Evolutionary conservation across 1,140 invertebrate species (phyloP).

Genomic region (Dendroctonus ponderosae): DNA sequence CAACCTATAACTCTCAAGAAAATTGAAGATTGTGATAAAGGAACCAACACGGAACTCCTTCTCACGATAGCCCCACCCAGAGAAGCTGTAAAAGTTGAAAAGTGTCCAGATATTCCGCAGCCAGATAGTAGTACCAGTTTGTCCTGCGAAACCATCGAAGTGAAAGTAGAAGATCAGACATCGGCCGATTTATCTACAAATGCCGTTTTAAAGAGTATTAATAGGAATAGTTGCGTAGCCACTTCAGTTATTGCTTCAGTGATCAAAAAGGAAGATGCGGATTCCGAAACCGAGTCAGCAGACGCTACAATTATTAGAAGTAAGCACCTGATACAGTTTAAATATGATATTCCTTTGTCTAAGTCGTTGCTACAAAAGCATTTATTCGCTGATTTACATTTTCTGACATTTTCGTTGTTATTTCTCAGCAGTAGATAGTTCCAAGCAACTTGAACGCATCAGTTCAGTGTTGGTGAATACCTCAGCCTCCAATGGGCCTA

Average conservation of each 20-base stretch:
- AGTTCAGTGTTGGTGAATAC: constrained; percentile 49
- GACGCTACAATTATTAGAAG: constrained; percentile 19
- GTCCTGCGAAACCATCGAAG: constrained; percentile 34
- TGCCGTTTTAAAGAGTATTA: constrained; percentile 37
- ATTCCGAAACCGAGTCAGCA: not conserved
- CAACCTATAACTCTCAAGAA: constrained; percentile 49
- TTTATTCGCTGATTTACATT: too few species aligned
- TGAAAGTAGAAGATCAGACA: constrained; percentile 31
- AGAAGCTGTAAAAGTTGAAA: constrained; percentile 35
- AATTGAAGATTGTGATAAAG: constrained; percentile 41
- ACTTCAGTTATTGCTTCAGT: constrained; percentile 47
- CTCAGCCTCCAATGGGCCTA: constrained; percentile 47
- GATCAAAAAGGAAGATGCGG: constrained; percentile 36
- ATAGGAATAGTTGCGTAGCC: constrained; percentile 43
- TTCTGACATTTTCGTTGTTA: too few species aligned
- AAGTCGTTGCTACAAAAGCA: too few species aligned
- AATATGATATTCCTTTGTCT: too few species aligned
- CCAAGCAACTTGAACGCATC: constrained; percentile 41
- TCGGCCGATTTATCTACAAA: constrained; percentile 24
- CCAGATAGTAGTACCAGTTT: constrained; percentile 45
- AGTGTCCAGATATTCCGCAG: constrained; percentile 38
- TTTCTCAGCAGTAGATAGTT: constrained; percentile 3
- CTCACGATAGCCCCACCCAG: constrained; percentile 46
- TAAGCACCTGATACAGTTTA: not conserved
- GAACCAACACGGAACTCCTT: constrained; percentile 43